These are phyloP conservation scores for Parthenolecanium corni DNA, from an alignment of 2,888 invertebrate genomes.

Conservation along the genomic window DNA sequence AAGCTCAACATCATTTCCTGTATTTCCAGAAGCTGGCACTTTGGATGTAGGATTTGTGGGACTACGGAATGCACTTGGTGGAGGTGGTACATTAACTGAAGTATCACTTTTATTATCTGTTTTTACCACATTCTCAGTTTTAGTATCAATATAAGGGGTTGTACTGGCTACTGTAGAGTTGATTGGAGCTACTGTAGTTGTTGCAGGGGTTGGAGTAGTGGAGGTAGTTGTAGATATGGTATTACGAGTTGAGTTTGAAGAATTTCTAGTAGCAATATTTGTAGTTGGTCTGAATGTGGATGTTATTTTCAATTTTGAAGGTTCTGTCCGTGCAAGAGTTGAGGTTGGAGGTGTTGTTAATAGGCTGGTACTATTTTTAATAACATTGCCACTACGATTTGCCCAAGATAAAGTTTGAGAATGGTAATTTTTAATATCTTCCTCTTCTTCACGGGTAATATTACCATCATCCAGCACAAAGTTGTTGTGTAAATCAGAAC, in stretches of 20 bases:
- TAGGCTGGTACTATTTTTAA: conserved; percentile 30
- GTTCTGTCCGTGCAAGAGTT: not conserved
- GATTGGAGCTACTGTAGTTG: not conserved
- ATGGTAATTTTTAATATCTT: conserved; percentile 19
- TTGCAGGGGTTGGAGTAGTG: not conserved
- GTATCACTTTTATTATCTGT: not conserved
- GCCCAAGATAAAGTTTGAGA: conserved; percentile 30
- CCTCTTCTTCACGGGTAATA: not conserved
- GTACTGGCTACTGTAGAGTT: not conserved
- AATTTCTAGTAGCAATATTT: not conserved
- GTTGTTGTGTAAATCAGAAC: conserved; percentile 3
- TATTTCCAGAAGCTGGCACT: conserved; percentile 30
- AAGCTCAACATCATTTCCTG: conserved; percentile 42
- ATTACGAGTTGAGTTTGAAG: not conserved
- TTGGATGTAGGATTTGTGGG: conserved; percentile 8
- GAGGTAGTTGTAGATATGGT: not conserved
- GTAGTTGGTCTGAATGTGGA: not conserved
- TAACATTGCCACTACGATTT: conserved; percentile 30
- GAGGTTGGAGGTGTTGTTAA: too few relatives aligned
- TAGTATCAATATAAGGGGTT: not conserved
- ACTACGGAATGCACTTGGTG: not conserved
- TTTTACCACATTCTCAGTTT: not conserved
- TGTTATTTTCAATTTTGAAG: not conserved
- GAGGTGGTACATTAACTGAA: not conserved
- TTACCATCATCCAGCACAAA: not conserved